Conservation (phyloP, 2,888 invertebrate genomes). For the Limnephilus auricula region DNA sequence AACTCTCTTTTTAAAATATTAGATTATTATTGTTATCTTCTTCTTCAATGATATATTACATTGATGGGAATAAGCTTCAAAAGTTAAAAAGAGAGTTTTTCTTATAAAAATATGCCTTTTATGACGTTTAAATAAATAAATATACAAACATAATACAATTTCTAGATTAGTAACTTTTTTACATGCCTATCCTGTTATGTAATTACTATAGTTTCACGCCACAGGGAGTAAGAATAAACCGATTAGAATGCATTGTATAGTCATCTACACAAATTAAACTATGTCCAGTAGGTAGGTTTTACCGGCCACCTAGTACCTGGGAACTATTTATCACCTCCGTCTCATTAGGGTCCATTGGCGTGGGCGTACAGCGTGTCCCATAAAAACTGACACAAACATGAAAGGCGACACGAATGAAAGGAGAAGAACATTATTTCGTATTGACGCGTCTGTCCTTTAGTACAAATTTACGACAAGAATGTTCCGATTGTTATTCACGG, state of each 20-base stretch:
- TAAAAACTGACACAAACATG: constrained; percentile 57
- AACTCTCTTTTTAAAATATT: too few species aligned
- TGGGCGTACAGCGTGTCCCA: constrained; percentile 65
- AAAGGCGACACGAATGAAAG: constrained; percentile 54
- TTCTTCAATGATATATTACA: too few species aligned
- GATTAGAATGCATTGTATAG: constrained; percentile 13
- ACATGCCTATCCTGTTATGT: too few species aligned
- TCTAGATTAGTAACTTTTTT: not conserved
- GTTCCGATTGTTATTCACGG: constrained; percentile 58
- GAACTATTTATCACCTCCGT: constrained; percentile 59
- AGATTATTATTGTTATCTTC: too few species aligned
- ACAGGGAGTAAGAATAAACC: not conserved
- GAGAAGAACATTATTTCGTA: constrained; percentile 57
- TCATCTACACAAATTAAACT: not conserved
- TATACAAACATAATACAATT: not conserved
- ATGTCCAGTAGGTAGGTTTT: not conserved
- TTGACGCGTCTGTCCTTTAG: constrained; percentile 59
- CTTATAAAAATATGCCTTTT: too few species aligned
- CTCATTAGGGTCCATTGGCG: constrained; percentile 66
- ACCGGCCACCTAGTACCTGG: constrained; percentile 45
- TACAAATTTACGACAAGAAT: constrained; percentile 63
- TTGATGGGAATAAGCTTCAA: too few species aligned
- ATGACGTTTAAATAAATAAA: too few species aligned
- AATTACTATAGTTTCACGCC: not conserved
- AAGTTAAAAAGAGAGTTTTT: too few species aligned